Evolutionary conservation across 2,113 vertebrate genomes (phyloP).

Genomic region (Mugil cephalus): DNA sequence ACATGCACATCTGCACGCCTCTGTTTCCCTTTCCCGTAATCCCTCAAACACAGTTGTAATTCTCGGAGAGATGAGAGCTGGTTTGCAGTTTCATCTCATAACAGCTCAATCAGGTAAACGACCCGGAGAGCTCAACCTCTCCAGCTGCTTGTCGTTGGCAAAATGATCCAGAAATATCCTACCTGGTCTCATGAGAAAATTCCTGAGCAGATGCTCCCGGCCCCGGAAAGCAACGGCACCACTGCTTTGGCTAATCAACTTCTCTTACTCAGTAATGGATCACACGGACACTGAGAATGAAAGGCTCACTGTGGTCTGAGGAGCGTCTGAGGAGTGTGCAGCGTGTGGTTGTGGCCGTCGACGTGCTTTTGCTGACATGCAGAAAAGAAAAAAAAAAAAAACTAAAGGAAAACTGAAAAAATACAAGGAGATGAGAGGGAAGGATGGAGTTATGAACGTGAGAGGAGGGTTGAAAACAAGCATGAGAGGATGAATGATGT

Average conservation of each 20-base stretch:
- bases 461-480: constrained; percentile 23
- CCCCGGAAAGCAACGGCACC: constrained; percentile 24
- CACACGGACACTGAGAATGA: constrained; percentile 35
- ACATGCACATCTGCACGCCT: constrained; percentile 53
- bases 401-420: neutral
- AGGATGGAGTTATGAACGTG: constrained; percentile 27
- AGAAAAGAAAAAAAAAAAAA: neutral
- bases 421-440: constrained; percentile 9
- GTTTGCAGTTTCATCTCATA: constrained; percentile 60
- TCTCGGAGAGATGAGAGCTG: constrained; percentile 62
- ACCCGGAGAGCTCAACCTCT: constrained; percentile 38
- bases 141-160: constrained; percentile 17
- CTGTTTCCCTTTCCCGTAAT: constrained; percentile 50
- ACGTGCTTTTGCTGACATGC: constrained; percentile 74
- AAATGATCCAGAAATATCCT: constrained; percentile 55
- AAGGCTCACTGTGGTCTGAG: constrained; percentile 26
- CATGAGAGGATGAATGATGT: constrained; percentile 40
- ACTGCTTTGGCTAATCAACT: constrained; percentile 51
- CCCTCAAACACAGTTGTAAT: constrained; percentile 63
- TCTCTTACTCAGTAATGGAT: constrained; percentile 37
- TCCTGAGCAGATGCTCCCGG: constrained; percentile 42
- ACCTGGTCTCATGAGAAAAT: constrained; percentile 67
- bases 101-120: constrained; percentile 57
- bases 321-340: constrained; percentile 39
- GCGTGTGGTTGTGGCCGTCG: constrained; percentile 36